Evolutionary conservation across 2,888 invertebrate species (phyloP).

Genomic region (Lingula anatina): DNA sequence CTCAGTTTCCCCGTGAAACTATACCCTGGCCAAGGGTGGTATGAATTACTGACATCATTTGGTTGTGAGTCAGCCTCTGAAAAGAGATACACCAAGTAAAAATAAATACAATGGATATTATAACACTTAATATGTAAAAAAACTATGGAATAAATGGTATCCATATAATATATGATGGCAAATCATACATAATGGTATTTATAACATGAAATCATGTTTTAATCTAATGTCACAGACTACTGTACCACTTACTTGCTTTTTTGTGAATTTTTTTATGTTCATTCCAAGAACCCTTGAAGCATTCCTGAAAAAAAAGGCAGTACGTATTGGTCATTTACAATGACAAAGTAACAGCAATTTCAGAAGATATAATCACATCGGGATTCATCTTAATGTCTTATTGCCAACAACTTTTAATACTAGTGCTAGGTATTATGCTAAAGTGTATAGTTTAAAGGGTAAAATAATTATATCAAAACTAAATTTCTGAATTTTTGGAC

Average conservation of each 20-base stretch:
- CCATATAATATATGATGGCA: neutral
- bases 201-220: neutral
- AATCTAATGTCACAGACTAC: no score
- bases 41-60: conserved; percentile 25
- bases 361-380: no score
- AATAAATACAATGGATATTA: neutral
- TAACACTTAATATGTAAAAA: neutral
- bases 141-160: no score
- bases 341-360: no score
- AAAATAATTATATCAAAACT: no score
- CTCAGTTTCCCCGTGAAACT: conserved; percentile 64
- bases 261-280: conserved; percentile 90
- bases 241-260: conserved; percentile 65
- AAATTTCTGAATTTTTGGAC: no score
- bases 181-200: neutral
- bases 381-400: no score
- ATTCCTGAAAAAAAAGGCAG: conserved; percentile 65
- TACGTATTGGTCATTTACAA: no score
- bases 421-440: no score
- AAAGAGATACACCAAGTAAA: conserved; percentile 5
- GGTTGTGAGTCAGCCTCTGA: conserved; percentile 16
- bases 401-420: no score
- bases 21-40: conserved; percentile 58
- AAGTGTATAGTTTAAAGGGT: no score
- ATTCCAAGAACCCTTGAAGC: conserved; percentile 94